Base-by-base conservation (phyloP, 53 echinoderm and acorn worm species). In the Crossaster papposus region DNA sequence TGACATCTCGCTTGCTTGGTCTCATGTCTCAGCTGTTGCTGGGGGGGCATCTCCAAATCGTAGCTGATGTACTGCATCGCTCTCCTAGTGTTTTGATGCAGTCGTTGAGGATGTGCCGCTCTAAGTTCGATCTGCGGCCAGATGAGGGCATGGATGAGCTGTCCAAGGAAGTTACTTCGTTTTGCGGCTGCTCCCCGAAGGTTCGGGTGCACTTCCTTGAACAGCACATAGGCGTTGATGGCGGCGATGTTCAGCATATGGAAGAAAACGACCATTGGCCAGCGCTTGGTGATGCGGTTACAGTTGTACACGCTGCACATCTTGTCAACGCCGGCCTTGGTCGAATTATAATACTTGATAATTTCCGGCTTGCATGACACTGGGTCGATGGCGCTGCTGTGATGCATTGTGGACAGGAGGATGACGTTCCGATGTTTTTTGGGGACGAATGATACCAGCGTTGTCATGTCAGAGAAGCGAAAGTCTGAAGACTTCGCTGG, bases 301-400 rank as follows among this genome's bases (percentile, higher is more conserved):
- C 30, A 30, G 36, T 75, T 33, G 22, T 31, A 75, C 11, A 33
- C 8, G 13, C 14, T 4, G 18, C 75, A 75, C 75, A 75, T 75
- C 22, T 75, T 75, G 75, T 75, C 75, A 13, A 75, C 75, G 22
- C 34, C 75, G 3, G 31, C 75, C 75, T 75, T 75, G 75, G 75
- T 75, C 14, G 1, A 18, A 33, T 75, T 75, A 18, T 75, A 75
- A 36, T 75, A 30, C 6, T 14, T 4, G 75, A 75, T 75, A 1
- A 75, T 75, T 0, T 75, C 31, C 2, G 75, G 75, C 18, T 35
- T 75, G 5, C 14, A 4, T 3, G 75, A 30, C 14, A 36, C 18
- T 2, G 75, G 34, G 34, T 75, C 10, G 22, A 17, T 33, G 14
- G 33, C 33, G 14, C 10, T 5, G 11, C 36, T 36, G 18, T 35